Evolutionary conservation across 2,797 vertebrate genomes (phyloP).

Genomic region (Tapirus indicus): DNA sequence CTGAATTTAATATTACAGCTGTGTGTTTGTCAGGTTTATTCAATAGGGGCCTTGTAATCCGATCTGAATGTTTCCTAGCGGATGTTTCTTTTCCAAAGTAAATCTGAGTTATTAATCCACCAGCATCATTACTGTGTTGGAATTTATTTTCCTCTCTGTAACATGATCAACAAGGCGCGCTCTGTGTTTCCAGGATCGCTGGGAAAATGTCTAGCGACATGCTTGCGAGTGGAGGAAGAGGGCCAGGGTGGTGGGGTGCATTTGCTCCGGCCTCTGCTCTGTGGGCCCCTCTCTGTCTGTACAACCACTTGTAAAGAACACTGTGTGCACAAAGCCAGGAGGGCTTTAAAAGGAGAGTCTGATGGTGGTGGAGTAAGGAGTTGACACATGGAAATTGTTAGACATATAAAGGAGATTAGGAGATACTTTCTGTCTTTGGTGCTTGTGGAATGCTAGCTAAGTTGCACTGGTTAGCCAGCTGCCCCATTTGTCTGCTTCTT

Average conservation of each 20-base stretch:
- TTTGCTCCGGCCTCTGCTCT: slow-evolving; percentile 65
- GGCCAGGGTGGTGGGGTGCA: slow-evolving; percentile 47
- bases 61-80: slow-evolving; percentile 91
- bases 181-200: slow-evolving; percentile 86
- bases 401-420: slow-evolving; percentile 66
- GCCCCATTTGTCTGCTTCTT: neutral
- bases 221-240: slow-evolving; percentile 68
- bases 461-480: slow-evolving; percentile 16
- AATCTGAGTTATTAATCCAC: slow-evolving; percentile 92
- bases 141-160: slow-evolving; percentile 87
- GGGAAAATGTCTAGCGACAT: slow-evolving; percentile 82
- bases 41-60: slow-evolving; percentile 89
- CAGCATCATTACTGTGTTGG: slow-evolving; percentile 90
- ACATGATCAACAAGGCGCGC: slow-evolving; percentile 88
- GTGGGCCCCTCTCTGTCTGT: slow-evolving; percentile 71
- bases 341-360: slow-evolving; percentile 64
- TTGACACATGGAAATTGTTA: slow-evolving; percentile 83
- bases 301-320: slow-evolving; percentile 80
- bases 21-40: slow-evolving; percentile 89
- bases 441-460: slow-evolving; percentile 37
- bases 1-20: slow-evolving; percentile 90
- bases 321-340: slow-evolving; percentile 76
- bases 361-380: slow-evolving; percentile 64
- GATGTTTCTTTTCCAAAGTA: slow-evolving; percentile 92
- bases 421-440: slow-evolving; percentile 77